Evolutionary conservation across 2,797 vertebrate genomes (phyloP), one percentile per base, ranked within the genome.

Genomic region (Myotis vivesi): DNA sequence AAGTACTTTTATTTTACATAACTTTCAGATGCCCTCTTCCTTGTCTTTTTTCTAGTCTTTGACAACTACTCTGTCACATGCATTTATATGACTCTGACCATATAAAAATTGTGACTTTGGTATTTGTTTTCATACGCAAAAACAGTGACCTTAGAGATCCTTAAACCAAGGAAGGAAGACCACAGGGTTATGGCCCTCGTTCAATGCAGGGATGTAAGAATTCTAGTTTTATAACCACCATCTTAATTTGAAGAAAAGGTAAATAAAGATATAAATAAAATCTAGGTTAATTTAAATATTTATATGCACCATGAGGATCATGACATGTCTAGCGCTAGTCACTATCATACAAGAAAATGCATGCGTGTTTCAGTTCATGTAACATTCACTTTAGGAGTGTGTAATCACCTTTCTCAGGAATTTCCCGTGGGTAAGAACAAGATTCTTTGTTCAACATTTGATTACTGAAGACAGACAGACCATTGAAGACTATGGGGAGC

Each of bases 241-340:
- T 22, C 91, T 0, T 79, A 33, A 84, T 89, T 96, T 83, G 91
- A 96, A 57, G 69, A 95, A 71, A 93, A 97, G 96, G 94, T 95
- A 97, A 97, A 94, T 96, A 96, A 59, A 94, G 95, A 96, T 79
- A 81, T 95, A 97, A 96, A 95, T 71, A 92, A 92, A 97, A 96
- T 97, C 97, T 98, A 96, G 95, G 96, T 98, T 98, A 98, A 98
- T 95, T 97, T 91, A 97, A 97, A 98, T 97, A 96, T 91, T 83
- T 88, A 73, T 82, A 57, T 95, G 97, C 97, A 94, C 93, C 89
- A 96, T 96, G 95, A 95, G 89, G 92, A 96, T 93, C 97, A 96
- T 97, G 95, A 88, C 87, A 92, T 97, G 92, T 89, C 92, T 96
- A 94, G 92, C 90, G 88, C 95, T 96, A 94, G 82, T 92, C 96